Base-by-base conservation (phyloP, 23 tunicate species). In the Pegea sp. region DNA sequence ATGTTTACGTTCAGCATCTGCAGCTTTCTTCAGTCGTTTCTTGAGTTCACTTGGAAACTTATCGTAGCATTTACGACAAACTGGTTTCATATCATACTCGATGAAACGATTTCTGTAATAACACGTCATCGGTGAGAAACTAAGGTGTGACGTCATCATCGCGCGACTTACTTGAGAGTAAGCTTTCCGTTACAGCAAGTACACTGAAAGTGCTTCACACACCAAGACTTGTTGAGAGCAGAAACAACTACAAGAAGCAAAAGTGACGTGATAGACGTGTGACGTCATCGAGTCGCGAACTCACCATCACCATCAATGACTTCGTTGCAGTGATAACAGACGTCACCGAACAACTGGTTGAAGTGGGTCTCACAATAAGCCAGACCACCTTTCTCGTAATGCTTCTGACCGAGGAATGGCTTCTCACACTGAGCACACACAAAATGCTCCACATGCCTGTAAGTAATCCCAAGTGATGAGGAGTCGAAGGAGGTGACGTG, bases 381-480 rank as follows among this genome's bases (percentile, higher is more conserved):
- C 24, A 49, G 50, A 54, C 90, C 90, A 54, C 74, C 67, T 31
- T 65, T 64, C 31, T 81, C 98, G 60, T 78, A 90, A 67, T 90
- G 80, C 72, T 74, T 78, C 29, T 90, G 80, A 3, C 90, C 80
- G 34, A 78, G 67, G 49, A 90, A 90, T 1, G 98, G 98, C 46
- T 78, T 90, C 53, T 90, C 98, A 53, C 98, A 90, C 31, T 78
- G 81, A 1, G 98, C 90, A 44, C 98, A 90, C n/a, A 90, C 98
- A 52, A 90, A 90, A 59, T 90, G 98, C 48, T 90, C 92, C 13
- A 71, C 92, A 56, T 90, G 98, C 98, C 98, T 81, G 66, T 3
- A 58, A 56, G n/a, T n/a, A n/a, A n/a, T n/a, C n/a, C n/a, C n/a
- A n/a, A n/a, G n/a, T n/a, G n/a, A n/a, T n/a, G n/a, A n/a, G n/a